Percentiles rank a stretch among this genome's conserved stretches.
phyloP scores from a whole-genome alignment of 2,113 vertebrate species.

The Amblyopsis rosae region DNA sequence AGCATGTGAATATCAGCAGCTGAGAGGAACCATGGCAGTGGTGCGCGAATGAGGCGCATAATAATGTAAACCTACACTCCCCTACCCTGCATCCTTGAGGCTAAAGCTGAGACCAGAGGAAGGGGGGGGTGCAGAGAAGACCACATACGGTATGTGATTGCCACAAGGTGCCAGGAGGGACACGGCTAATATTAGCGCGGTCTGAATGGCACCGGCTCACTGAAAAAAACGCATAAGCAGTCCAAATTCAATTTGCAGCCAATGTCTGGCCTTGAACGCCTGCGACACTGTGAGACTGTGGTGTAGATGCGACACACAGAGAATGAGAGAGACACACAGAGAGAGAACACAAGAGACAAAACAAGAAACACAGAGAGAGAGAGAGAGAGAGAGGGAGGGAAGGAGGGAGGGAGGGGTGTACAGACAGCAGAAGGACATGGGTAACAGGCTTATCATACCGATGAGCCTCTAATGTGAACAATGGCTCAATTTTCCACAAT shows the following conservation, averaged over 20 bases:
- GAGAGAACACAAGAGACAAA: not conserved
- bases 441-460: not conserved
- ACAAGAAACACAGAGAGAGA: too few species aligned
- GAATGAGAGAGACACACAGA: not conserved
- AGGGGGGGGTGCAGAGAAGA: constrained; percentile 24
- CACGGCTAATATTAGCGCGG: constrained; percentile 43
- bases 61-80: constrained; percentile 30
- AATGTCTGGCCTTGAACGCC: constrained; percentile 20
- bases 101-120: constrained; percentile 17
- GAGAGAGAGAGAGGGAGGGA: not conserved
- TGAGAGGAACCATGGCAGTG: constrained; percentile 11
- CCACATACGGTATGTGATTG: constrained; percentile 29
- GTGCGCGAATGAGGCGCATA: constrained; percentile 27
- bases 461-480: not conserved
- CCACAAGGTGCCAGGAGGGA: constrained; percentile 30
- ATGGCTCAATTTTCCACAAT: not conserved
- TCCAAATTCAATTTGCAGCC: constrained; percentile 36
- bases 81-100: constrained; percentile 30
- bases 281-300: constrained; percentile 8
- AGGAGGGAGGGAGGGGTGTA: not conserved
- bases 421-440: not conserved
- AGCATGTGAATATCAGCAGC: constrained; percentile 4
- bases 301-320: not conserved
- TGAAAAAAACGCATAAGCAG: constrained; percentile 16
- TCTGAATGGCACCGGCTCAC: constrained; percentile 29